A percentile compares a stretch with the other conserved stretches of the same genome.
Evolutionary conservation across 2,888 invertebrate species (phyloP).

Genomic region (Endotricha flammealis): DNA sequence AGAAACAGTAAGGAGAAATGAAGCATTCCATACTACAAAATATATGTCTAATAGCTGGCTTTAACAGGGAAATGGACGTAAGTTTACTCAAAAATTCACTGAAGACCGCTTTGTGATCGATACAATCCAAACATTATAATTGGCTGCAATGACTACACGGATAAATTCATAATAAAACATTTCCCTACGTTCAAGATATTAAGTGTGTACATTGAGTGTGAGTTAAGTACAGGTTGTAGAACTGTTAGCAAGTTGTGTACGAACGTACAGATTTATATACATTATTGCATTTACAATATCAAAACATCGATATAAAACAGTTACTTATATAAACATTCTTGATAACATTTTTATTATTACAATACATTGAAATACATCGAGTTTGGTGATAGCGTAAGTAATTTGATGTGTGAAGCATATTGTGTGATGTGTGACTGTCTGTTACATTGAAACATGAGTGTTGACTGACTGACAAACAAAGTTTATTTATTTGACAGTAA

Average conservation of each 20-base stretch:
- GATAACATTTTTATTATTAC: constrained; percentile 35
- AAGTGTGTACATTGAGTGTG: constrained; percentile 47
- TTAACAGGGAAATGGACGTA: constrained; percentile 79
- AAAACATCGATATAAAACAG: constrained; percentile 26
- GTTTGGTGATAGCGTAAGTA: constrained; percentile 36
- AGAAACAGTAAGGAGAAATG: constrained; percentile 72
- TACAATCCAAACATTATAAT: constrained; percentile 35
- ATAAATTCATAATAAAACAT: constrained; percentile 29
- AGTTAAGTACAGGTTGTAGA: constrained; percentile 40
- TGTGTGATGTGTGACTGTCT: constrained; percentile 59
- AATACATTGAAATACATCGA: constrained; percentile 48
- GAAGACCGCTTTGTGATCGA: constrained; percentile 39
- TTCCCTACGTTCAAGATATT: constrained; percentile 36
- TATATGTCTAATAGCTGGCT: constrained; percentile 72
- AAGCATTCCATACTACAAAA: constrained; percentile 77
- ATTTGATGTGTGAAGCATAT: constrained; percentile 51
- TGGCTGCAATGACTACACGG: constrained; percentile 42
- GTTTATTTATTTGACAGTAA: constrained; percentile 11
- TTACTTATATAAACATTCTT: constrained; percentile 30
- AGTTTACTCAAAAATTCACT: constrained; percentile 41
- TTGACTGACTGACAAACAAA: constrained; percentile 57
- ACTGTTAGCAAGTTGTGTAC: constrained; percentile 35
- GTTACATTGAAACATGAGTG: constrained; percentile 54
- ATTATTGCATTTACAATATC: constrained; percentile 36
- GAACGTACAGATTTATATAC: constrained; percentile 29